Base-by-base conservation (phyloP, 2,113 vertebrate species). In the Antechinus stuartii region DNA sequence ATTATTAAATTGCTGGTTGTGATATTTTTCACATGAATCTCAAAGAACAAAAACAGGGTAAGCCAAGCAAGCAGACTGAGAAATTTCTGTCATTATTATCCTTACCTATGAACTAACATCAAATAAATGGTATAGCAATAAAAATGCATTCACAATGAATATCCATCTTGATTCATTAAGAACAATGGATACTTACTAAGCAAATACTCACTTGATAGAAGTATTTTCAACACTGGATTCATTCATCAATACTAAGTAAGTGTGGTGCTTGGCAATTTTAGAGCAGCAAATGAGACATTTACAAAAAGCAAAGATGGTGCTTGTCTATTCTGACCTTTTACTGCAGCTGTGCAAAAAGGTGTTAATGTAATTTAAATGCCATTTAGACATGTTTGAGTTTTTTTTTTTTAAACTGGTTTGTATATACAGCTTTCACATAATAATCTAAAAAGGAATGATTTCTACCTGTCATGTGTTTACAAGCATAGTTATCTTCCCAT, bases 151-250 rank as follows among this genome's bases (percentile, higher is more conserved):
- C 98, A 96, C 92, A 95, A 14, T 57, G 95, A 98, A 95, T 92
- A 95, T 97, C 97, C 96, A 95, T 97, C 97, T 98, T 94, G 97
- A 98, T 98, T 97, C 98, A 98, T 98, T 98, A 98, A 94, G 97
- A 98, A 98, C 98, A 98, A 97, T 92, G 97, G 97, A 95, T 97
- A 97, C 96, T 97, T 93, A 91, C 97, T 97, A 98, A 98, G 98
- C 96, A 98, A 98, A 98, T 94, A 97, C 96, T 98, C 97, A 93
- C 98, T 98, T 99, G 98, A 98, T 98, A 98, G 96, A 98, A 98
- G 95, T 97, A 97, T 98, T 97, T 97, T 97, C 93, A 97, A 96
- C 96, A 97, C 93, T 96, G 96, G 95, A 98, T 97, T 98, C 95
- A 97, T 92, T 95, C 97, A 94, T 95, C 95, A 89, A 94, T 96